These are phyloP conservation scores for Battus philenor DNA, from an alignment of 1,140 invertebrate species.

Conservation along the genomic window DNA sequence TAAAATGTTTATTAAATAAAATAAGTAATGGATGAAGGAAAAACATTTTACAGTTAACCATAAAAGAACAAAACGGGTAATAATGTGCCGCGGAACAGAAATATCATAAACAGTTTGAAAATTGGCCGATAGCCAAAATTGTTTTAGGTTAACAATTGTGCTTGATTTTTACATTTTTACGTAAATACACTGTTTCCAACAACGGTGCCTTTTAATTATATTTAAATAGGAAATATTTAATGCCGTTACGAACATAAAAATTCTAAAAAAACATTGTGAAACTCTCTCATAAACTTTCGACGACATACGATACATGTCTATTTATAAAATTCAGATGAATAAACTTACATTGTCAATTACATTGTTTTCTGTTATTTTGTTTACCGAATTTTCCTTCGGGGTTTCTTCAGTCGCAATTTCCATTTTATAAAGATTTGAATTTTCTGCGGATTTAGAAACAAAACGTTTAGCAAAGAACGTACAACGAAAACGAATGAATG, in stretches of 20 bases:
- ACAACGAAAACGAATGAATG: constrained; percentile 1
- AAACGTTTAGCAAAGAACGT: constrained; percentile 22
- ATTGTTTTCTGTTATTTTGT: constrained; percentile 32
- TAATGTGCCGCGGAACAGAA: constrained; percentile 58
- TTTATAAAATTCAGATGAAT: constrained; percentile 47
- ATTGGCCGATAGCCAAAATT: constrained; percentile 47
- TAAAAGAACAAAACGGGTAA: constrained; percentile 56
- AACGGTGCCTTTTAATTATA: no score
- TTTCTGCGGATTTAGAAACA: constrained; percentile 28
- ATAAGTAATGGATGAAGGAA: no score
- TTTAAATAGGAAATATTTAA: no score
- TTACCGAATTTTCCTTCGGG: constrained; percentile 42
- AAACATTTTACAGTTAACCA: constrained; percentile 37
- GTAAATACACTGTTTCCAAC: no score
- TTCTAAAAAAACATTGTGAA: no score
- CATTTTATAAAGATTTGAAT: constrained; percentile 42
- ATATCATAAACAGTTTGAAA: constrained; percentile 63
- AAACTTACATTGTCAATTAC: constrained; percentile 35
- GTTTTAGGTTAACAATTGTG: constrained; percentile 43
- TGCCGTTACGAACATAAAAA: no score
- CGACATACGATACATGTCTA: constrained; percentile 62
- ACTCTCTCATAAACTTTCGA: no score
- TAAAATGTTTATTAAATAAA: no score
- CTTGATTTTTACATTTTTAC: no score
- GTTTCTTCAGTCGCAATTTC: constrained; percentile 44